Percentiles rank a stretch among this genome's conserved stretches.
phyloP scores from a whole-genome alignment of 2,797 vertebrate species.

The Poeciliopsis turneri region DNA sequence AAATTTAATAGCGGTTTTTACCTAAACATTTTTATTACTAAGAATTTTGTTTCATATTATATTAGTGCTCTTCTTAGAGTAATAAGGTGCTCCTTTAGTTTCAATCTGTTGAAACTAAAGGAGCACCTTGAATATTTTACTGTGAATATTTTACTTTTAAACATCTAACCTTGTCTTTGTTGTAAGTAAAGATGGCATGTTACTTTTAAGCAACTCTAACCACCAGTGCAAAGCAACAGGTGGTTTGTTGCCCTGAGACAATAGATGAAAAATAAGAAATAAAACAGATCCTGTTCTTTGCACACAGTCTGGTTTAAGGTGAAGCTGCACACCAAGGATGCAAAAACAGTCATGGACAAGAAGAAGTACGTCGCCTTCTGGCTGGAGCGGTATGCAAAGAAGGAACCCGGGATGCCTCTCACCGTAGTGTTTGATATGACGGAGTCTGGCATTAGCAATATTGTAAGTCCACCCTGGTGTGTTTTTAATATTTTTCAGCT shows the following conservation, averaged over 20 bases:
- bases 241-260: too few relatives aligned
- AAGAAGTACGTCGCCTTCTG: constrained; percentile 97
- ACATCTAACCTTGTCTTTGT: neutral
- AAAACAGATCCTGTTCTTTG: neutral
- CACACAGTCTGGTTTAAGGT: constrained; percentile 94
- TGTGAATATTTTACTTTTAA: neutral
- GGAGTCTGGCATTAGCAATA: constrained; percentile 92
- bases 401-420: constrained; percentile 93
- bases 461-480: constrained; percentile 82
- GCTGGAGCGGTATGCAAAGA: constrained; percentile 93
- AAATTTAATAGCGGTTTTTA: neutral
- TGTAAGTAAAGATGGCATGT: neutral
- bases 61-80: neutral
- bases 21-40: neutral
- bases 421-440: constrained; percentile 97
- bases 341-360: constrained; percentile 89
- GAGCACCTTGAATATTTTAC: too few relatives aligned
- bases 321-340: constrained; percentile 90
- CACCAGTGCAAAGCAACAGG: neutral
- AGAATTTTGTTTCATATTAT: neutral
- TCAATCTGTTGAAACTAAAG: too few relatives aligned
- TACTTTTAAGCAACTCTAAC: neutral
- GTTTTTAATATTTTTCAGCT: neutral
- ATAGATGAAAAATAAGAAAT: neutral
- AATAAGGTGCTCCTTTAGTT: neutral